Conservation (phyloP, 2,797 vertebrate species). For the Manis javanica region DNA sequence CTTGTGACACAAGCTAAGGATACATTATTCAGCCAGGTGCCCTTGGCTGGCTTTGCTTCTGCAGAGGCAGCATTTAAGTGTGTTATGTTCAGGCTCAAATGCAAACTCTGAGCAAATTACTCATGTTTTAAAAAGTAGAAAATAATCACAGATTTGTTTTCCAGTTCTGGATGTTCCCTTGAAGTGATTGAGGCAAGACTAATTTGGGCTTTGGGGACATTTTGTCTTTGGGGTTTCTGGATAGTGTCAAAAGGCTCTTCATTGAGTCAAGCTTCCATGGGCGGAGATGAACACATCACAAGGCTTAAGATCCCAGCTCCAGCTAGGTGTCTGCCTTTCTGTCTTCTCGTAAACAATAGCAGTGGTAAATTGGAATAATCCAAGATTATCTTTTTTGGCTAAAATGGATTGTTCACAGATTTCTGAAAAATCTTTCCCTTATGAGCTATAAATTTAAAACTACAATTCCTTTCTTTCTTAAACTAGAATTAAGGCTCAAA, state of each 20-base stretch:
- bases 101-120: background rate
- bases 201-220: constrained; percentile 58
- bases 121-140: constrained; percentile 34
- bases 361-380: constrained; percentile 50
- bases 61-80: background rate
- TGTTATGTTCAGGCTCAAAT: background rate
- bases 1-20: background rate
- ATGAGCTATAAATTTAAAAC: constrained; percentile 40
- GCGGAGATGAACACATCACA: constrained; percentile 43
- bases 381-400: constrained; percentile 61
- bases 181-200: constrained; percentile 51
- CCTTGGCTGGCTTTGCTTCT: background rate
- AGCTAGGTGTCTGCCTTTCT: constrained; percentile 59
- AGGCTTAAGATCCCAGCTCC: constrained; percentile 7
- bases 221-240: constrained; percentile 64
- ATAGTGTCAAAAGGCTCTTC: constrained; percentile 32
- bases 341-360: constrained; percentile 65
- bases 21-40: background rate
- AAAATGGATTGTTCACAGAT: constrained; percentile 59
- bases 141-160: background rate
- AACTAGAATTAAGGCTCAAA: constrained; percentile 55
- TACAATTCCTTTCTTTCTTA: constrained; percentile 55
- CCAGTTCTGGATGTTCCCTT: constrained; percentile 60
- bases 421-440: constrained; percentile 61
- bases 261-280: constrained; percentile 53